phyloP scores from a whole-genome alignment of 2,888 invertebrate species.

The Mimas tiliae region DNA sequence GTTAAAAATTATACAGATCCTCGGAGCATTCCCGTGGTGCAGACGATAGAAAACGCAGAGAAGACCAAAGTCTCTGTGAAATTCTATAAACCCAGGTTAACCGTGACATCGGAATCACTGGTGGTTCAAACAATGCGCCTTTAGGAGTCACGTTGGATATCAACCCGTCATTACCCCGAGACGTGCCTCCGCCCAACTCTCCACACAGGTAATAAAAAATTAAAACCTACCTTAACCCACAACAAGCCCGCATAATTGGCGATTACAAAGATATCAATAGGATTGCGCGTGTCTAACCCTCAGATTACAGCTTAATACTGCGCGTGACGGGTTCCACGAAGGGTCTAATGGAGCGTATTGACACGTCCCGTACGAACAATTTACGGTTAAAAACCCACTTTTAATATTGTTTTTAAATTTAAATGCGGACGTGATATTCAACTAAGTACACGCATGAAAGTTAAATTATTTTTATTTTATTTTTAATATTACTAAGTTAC shows the following conservation, averaged over 20 bases:
- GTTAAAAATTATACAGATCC: no score
- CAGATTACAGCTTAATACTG: constrained; percentile 31
- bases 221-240: not conserved
- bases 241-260: not conserved
- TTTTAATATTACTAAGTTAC: not conserved
- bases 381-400: constrained; percentile 13
- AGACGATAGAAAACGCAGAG: no score
- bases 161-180: no score
- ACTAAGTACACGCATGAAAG: not conserved
- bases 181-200: no score
- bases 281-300: not conserved
- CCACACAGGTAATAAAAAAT: no score
- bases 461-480: not conserved
- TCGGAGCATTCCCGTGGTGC: no score
- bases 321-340: constrained; percentile 24
- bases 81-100: no score
- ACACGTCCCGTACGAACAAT: constrained; percentile 22
- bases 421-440: not conserved
- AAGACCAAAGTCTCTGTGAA: no score
- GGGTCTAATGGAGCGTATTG: constrained; percentile 31
- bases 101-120: no score
- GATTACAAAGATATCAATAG: not conserved
- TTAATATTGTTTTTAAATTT: not conserved
- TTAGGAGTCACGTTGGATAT: no score
- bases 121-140: no score